Conservation (phyloP, 2,113 vertebrate species). For the Otus sunia region DNA sequence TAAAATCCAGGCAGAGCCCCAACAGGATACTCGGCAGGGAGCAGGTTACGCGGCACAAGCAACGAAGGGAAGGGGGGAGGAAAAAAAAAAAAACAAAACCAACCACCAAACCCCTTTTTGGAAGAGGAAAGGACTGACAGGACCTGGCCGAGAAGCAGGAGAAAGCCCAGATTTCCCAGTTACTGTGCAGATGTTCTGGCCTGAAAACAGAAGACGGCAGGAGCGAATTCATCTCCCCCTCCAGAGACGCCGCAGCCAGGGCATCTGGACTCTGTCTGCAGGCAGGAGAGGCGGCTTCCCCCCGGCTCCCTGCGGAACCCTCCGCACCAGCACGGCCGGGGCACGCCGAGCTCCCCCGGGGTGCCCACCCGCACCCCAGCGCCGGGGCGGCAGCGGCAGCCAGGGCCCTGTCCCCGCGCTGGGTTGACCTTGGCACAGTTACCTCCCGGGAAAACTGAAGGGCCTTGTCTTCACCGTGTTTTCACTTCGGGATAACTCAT, state of each 20-base stretch:
- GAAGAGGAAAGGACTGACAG: constrained; percentile 60
- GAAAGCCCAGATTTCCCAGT: constrained; percentile 54
- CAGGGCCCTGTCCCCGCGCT: neutral
- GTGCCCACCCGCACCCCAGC: neutral
- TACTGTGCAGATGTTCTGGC: constrained; percentile 68
- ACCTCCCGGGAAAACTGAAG: constrained; percentile 24
- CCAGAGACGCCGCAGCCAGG: constrained; percentile 41
- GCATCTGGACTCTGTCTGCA: constrained; percentile 50
- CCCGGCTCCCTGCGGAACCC: neutral
- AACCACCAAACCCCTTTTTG: neutral
- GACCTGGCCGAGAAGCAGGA: constrained; percentile 58
- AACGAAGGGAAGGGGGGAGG: neutral
- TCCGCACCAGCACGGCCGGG: accelerated
- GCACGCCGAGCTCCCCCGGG: neutral
- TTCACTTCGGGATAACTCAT: neutral
- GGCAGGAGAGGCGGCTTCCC: neutral
- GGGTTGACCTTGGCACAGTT: neutral
- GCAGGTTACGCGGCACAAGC: constrained; percentile 3
- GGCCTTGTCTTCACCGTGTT: neutral
- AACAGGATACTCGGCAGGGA: neutral
- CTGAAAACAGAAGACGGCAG: constrained; percentile 46
- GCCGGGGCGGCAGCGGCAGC: accelerated
- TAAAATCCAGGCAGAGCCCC: neutral
- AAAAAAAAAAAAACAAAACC: no score
- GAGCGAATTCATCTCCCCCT: constrained; percentile 27